phyloP scores from a whole-genome alignment of 1,140 invertebrate genomes.

The Eupeodes corollae region DNA sequence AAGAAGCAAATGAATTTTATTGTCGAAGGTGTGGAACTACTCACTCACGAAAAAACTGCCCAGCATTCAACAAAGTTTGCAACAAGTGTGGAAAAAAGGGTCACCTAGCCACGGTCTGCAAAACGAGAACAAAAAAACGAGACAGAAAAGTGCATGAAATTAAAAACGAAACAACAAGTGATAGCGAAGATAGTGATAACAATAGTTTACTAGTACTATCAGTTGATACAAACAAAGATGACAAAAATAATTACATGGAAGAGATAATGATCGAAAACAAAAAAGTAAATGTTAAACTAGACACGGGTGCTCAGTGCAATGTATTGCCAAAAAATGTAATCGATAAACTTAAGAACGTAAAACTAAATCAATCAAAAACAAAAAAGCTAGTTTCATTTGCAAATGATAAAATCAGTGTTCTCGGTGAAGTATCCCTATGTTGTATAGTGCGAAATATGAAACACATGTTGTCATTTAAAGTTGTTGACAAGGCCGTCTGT shows the following conservation, averaged over 20 bases:
- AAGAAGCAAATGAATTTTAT: too few relatives aligned
- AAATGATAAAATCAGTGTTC: not conserved
- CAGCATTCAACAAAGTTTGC: too few relatives aligned
- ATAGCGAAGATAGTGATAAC: constrained; percentile 13
- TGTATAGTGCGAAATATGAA: too few relatives aligned
- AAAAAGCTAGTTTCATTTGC: not conserved
- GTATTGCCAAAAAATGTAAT: not conserved
- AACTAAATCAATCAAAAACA: not conserved
- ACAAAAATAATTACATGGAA: not conserved
- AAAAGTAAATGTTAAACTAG: not conserved
- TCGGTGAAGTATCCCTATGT: constrained; percentile 2
- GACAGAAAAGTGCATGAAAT: constrained; percentile 7
- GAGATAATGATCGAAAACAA: not conserved
- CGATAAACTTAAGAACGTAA: not conserved
- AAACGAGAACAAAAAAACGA: too few relatives aligned
- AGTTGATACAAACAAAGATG: not conserved
- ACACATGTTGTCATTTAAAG: too few relatives aligned
- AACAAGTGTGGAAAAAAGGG: constrained; percentile 4
- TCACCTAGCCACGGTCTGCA: not conserved
- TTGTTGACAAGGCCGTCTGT: too few relatives aligned
- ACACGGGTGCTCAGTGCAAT: constrained; percentile 2
- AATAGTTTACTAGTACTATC: constrained; percentile 6
- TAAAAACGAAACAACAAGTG: constrained; percentile 7
- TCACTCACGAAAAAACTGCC: too few relatives aligned
- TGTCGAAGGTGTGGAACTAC: too few relatives aligned